phyloP scores from a whole-genome alignment of 2,888 invertebrate species.

The Aricia artaxerxes region DNA sequence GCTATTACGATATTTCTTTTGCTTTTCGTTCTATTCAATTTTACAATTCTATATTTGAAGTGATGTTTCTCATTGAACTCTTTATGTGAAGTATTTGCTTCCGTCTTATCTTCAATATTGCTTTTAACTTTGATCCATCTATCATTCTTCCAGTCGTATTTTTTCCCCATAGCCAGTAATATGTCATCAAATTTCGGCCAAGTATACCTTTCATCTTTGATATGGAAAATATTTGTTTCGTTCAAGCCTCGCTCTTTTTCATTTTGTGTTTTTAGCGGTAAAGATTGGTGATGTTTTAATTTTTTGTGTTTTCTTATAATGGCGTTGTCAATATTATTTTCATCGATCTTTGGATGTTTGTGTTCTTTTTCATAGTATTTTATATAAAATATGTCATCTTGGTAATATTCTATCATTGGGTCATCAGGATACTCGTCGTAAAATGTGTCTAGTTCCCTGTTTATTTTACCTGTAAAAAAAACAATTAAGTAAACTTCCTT shows the following conservation, averaged over 20 bases:
- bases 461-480: constrained; percentile 64
- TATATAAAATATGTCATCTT: constrained; percentile 46
- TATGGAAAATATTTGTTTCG: constrained; percentile 16
- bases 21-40: constrained; percentile 67
- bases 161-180: constrained; percentile 63
- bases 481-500: background rate
- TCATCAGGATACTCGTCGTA: constrained; percentile 64
- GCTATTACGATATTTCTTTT: constrained; percentile 72
- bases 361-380: constrained; percentile 39
- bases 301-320: constrained; percentile 37
- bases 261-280: background rate
- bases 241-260: background rate
- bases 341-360: constrained; percentile 46
- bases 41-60: constrained; percentile 70
- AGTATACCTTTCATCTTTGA: constrained; percentile 23
- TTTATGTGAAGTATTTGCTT: constrained; percentile 44
- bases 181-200: constrained; percentile 75
- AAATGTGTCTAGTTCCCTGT: constrained; percentile 63
- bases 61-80: constrained; percentile 64
- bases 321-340: constrained; percentile 40
- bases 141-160: constrained; percentile 75
- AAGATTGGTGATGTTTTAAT: constrained; percentile 35
- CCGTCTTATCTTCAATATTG: constrained; percentile 50
- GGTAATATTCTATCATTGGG: constrained; percentile 51
- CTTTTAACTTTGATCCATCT: constrained; percentile 72